These are phyloP conservation scores for Falco novaeseelandiae DNA, from an alignment of 2,797 vertebrate species.

Conservation along the genomic window DNA sequence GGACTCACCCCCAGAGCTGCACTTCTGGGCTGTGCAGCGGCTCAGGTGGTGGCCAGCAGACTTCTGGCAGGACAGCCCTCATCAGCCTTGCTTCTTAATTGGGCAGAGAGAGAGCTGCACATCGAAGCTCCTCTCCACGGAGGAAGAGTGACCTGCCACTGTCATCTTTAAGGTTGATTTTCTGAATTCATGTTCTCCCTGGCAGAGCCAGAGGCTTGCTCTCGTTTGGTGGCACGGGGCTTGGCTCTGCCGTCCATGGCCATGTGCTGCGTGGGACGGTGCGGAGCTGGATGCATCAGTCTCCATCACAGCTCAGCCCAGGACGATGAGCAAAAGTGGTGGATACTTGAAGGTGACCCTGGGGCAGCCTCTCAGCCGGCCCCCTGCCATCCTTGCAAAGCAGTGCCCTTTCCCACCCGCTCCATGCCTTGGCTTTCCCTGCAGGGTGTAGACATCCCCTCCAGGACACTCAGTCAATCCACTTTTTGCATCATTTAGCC, in stretches of 20 bases:
- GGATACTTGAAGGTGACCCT: background rate
- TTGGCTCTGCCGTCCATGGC: rapidly evolving
- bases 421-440: background rate
- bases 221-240: rapidly evolving
- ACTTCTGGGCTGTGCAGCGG: rapidly evolving
- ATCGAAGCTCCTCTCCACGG: background rate
- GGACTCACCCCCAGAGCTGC: background rate
- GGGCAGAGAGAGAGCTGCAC: background rate
- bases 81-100: background rate
- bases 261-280: rapidly evolving
- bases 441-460: background rate
- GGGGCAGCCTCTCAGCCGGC: background rate
- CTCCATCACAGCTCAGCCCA: background rate
- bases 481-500: background rate
- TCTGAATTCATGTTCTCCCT: background rate
- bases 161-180: background rate
- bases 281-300: rapidly evolving
- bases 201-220: background rate
- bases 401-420: background rate
- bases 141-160: background rate
- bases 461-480: background rate
- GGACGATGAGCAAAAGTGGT: rapidly evolving
- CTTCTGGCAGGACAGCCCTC: background rate
- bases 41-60: background rate
- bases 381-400: background rate